phyloP scores from a whole-genome alignment of 2,888 invertebrate genomes.

The Pandemis heparana region DNA sequence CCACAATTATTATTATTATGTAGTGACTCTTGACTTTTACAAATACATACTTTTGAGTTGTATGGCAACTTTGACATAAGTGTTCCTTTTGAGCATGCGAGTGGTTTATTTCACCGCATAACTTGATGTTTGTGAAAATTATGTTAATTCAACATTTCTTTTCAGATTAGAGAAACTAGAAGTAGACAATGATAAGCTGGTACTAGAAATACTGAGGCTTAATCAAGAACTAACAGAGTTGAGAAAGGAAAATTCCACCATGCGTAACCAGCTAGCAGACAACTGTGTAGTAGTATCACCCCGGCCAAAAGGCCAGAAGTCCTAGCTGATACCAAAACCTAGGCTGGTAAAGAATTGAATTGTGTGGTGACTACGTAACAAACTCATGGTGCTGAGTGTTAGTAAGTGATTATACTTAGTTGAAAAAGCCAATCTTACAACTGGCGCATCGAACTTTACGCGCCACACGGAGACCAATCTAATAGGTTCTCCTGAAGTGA shows the following conservation, averaged over 20 bases:
- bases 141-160: constrained; percentile 40
- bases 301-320: constrained; percentile 71
- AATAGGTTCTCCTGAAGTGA: neutral
- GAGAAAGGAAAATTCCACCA: constrained; percentile 90
- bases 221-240: constrained; percentile 90
- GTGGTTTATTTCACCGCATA: too few relatives aligned
- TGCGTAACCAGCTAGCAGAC: constrained; percentile 88
- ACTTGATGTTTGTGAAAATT: neutral
- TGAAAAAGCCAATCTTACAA: constrained; percentile 7
- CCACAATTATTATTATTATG: too few relatives aligned
- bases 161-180: constrained; percentile 78
- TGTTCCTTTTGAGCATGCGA: too few relatives aligned
- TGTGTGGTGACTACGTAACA: constrained; percentile 29
- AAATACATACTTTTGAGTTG: too few relatives aligned
- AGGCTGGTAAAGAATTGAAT: constrained; percentile 45
- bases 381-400: constrained; percentile 39
- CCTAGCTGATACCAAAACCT: constrained; percentile 61
- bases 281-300: constrained; percentile 84
- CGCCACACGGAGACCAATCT: neutral
- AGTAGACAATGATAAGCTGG: constrained; percentile 90
- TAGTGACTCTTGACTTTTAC: too few relatives aligned
- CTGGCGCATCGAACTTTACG: neutral
- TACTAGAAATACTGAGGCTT: constrained; percentile 89
- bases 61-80: too few relatives aligned
- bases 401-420: constrained; percentile 29